phyloP scores from a whole-genome alignment of 2,797 vertebrate genomes.

The Bovichtus variegatus region DNA sequence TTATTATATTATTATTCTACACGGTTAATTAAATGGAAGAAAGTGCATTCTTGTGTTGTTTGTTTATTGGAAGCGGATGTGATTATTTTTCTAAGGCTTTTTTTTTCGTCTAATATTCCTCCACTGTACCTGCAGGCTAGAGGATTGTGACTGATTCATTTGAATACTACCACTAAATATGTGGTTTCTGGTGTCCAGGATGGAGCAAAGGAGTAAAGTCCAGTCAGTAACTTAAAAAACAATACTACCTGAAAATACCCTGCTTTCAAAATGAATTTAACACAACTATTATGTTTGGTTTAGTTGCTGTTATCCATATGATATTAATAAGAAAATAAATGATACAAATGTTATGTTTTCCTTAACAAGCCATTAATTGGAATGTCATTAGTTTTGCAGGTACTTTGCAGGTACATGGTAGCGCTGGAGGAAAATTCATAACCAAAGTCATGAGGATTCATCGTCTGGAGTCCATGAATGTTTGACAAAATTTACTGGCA shows the following conservation, averaged over 20 bases:
- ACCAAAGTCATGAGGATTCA: too few species aligned
- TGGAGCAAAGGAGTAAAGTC: not conserved
- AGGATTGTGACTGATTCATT: not conserved
- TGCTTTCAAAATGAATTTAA: not conserved
- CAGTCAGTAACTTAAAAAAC: not conserved
- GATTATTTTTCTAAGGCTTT: not conserved
- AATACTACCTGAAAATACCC: not conserved
- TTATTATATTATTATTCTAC: too few species aligned
- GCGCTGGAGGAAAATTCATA: too few species aligned
- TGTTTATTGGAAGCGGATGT: not conserved
- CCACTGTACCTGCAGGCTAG: not conserved
- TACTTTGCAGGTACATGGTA: too few species aligned
- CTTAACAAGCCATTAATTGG: not conserved
- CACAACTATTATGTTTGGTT: not conserved
- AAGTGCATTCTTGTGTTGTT: not conserved
- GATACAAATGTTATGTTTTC: too few species aligned
- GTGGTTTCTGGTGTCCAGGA: not conserved
- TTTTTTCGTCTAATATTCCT: not conserved
- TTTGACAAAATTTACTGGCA: too few species aligned
- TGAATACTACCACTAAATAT: not conserved
- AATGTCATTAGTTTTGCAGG: not conserved
- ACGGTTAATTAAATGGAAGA: conserved; percentile 3
- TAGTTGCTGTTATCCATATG: not conserved
- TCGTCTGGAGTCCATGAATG: too few species aligned
- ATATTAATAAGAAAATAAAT: not conserved